These are phyloP conservation scores for Battus philenor DNA, from an alignment of 1,140 invertebrate species.

Conservation along the genomic window DNA sequence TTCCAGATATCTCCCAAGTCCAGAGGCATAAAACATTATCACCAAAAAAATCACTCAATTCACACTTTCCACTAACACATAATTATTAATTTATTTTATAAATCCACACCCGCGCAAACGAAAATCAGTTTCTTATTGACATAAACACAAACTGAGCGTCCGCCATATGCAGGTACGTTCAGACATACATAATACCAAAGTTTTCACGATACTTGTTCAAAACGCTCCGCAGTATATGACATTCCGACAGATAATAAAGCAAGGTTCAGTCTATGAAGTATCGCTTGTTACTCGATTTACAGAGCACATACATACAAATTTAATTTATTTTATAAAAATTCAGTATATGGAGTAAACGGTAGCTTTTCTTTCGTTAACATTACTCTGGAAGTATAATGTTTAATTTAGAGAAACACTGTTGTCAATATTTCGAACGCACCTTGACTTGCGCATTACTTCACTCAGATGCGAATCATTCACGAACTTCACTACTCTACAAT, in stretches of 20 bases:
- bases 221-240: slow-evolving; percentile 19
- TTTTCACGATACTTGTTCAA: slow-evolving; percentile 34
- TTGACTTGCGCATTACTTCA: slow-evolving; percentile 46
- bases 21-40: slow-evolving; percentile 64
- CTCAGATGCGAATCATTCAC: slow-evolving; percentile 22
- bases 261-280: no score
- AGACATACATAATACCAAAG: slow-evolving; percentile 44
- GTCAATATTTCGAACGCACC: slow-evolving; percentile 42
- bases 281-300: no score
- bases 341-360: no score
- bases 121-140: slow-evolving; percentile 73
- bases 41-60: slow-evolving; percentile 58
- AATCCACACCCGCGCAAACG: slow-evolving; percentile 71
- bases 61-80: slow-evolving; percentile 64
- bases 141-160: slow-evolving; percentile 74
- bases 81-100: slow-evolving; percentile 52
- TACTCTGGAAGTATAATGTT: no score
- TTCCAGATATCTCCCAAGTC: slow-evolving; percentile 52
- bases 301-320: no score
- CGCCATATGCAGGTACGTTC: slow-evolving; percentile 72
- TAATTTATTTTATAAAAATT: no score
- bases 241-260: neutral
- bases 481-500: slow-evolving; percentile 63
- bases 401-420: no score
- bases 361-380: no score